These are phyloP conservation scores for Furcula furcula DNA, from an alignment of 2,888 invertebrate genomes.

Conservation along the genomic window DNA sequence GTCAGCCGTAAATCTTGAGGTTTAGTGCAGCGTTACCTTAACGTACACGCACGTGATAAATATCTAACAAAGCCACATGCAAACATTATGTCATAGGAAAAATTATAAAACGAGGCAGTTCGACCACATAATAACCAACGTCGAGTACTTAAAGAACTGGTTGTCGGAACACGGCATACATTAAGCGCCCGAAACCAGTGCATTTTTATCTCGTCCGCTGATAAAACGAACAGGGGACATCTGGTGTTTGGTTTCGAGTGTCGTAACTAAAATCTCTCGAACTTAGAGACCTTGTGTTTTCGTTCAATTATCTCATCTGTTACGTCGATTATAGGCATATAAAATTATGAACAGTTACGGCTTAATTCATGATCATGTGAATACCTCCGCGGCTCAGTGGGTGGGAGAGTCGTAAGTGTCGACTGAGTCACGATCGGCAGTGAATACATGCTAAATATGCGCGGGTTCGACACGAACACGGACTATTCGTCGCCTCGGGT, in stretches of 20 bases:
- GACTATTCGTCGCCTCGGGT: conserved; percentile 21
- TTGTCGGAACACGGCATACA: conserved; percentile 45
- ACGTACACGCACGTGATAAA: conserved; percentile 40
- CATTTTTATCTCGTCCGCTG: conserved; percentile 58
- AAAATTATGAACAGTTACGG: conserved; percentile 40
- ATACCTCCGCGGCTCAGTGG: conserved; percentile 24
- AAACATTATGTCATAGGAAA: conserved; percentile 43
- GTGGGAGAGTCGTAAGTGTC: conserved; percentile 22
- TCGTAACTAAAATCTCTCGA: conserved; percentile 37
- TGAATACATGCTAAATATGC: conserved; percentile 26
- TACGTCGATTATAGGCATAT: conserved; percentile 36
- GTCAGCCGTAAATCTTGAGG: conserved; percentile 45
- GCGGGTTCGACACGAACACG: conserved; percentile 27
- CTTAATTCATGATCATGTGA: conserved; percentile 40
- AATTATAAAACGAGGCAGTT: conserved; percentile 31
- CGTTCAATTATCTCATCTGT: conserved; percentile 39
- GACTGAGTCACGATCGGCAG: conserved; percentile 33
- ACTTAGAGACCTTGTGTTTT: conserved; percentile 31
- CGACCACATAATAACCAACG: conserved; percentile 18
- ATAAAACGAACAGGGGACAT: conserved; percentile 56
- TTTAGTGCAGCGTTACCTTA: conserved; percentile 39
- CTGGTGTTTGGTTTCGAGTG: conserved; percentile 62
- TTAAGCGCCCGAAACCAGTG: conserved; percentile 44
- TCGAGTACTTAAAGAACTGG: conserved; percentile 29
- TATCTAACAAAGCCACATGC: conserved; percentile 41